Base-by-base conservation (phyloP, 1,140 invertebrate genomes). In the Trichogramma pretiosum region DNA sequence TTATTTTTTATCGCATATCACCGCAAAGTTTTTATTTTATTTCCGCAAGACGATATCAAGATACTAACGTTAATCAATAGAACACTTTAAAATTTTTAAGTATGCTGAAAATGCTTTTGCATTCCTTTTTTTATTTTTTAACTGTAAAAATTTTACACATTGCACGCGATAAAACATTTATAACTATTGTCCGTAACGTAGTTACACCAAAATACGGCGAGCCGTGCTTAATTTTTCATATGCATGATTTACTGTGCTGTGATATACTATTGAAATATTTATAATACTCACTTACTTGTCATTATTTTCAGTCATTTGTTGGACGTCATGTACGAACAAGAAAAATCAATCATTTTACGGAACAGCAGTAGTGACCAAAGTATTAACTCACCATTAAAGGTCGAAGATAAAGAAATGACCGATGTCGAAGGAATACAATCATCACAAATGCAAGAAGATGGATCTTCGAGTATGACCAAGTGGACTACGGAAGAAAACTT, bases 311-410 rank as follows among this genome's bases (percentile, higher is more conserved):
- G 67, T 55, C 75, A 82, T 63, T 62, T 86, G 3, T 64, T 86
- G 41, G 82, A 86, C 57, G 70, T 77, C 37, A 57, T 86, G n/a
- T 81, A 85, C 48, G 83, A 85, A 59, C 77, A 85, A 58, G 82
- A 84, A 58, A 74, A 74, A 36, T 60, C 61, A n/a, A 37, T 35
- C n/a, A 51, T 51, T 17, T 26, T 50, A 21, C 53, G 48, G 39
- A 23, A 11, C 7, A 16, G 43, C n/a, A 46, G 46, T 26, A 54
- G 46, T 33, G 55, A 63, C 26, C 48, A 51, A 10, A 59, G 22
- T 32, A 51, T 39, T 19, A 47, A 32, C 46, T 22, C 41, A 10
- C 60, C 61, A 32, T 42, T 53, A 17, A 67, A 66, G 40, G 52
- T 46, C 3, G 61, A 68, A 32, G 61, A 62, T 30, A 52, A 61